Conservation (phyloP, 2,113 vertebrate species). For the Chamaetylas fuelleborni region DNA sequence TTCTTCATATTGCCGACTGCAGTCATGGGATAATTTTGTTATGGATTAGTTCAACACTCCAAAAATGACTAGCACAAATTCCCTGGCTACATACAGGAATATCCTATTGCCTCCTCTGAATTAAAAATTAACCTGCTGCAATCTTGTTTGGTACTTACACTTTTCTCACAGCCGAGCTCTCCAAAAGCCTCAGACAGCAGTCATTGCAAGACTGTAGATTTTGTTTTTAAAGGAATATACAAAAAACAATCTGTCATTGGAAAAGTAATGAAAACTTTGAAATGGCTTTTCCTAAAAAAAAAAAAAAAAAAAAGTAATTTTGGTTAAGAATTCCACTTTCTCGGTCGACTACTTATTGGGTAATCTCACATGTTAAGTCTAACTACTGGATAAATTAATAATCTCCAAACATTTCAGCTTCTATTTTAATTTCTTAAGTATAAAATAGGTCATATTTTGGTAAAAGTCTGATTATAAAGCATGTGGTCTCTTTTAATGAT, state of each 20-base stretch:
- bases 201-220: background rate
- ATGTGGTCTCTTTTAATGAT: background rate
- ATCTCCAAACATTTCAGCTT: conserved; percentile 37
- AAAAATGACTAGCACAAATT: background rate
- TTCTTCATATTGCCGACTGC: background rate
- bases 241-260: background rate
- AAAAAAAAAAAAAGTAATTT: background rate
- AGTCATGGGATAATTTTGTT: background rate
- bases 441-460: background rate
- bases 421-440: background rate
- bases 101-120: background rate
- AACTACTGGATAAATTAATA: background rate
- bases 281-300: background rate
- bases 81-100: background rate
- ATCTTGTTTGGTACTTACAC: background rate
- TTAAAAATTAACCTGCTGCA: background rate
- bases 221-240: background rate
- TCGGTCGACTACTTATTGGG: background rate
- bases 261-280: background rate
- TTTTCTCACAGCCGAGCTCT: background rate
- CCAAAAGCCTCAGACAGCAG: background rate
- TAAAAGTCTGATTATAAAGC: background rate
- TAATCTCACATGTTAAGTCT: background rate
- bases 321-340: background rate
- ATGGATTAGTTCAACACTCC: background rate